Percentiles rank a stretch among this genome's conserved stretches.
phyloP scores from a whole-genome alignment of 30 jellyfish, hydroid and myxozoan genomes.

The Cassiopea andromeda region DNA sequence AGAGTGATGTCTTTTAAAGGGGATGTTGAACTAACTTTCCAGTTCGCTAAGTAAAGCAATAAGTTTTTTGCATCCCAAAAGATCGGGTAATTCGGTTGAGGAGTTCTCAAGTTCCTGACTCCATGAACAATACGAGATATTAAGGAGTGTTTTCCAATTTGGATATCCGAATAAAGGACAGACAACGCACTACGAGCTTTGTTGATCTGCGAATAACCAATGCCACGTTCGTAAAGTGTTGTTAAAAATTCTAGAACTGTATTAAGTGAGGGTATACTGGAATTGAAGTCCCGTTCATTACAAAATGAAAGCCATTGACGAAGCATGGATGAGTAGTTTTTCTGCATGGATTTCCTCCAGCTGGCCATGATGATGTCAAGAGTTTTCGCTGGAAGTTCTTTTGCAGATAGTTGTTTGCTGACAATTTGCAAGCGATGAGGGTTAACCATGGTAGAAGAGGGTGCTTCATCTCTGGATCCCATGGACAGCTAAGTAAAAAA shows the following conservation, averaged over 20 bases:
- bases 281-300: constrained; percentile 2
- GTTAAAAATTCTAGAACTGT: constrained; percentile 21
- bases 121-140: constrained; percentile 14
- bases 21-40: background rate
- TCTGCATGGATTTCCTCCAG: constrained; percentile 27
- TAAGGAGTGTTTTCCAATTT: constrained; percentile 28
- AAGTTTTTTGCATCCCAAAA: constrained; percentile 34
- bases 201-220: constrained; percentile 30
- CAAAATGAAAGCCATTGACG: constrained; percentile 48
- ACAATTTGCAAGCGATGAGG: too few species aligned
- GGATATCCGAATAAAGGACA: background rate
- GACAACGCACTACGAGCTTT: constrained; percentile 50
- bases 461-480: constrained; percentile 17
- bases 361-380: constrained; percentile 18
- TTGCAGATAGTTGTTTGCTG: background rate
- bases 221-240: constrained; percentile 28
- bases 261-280: constrained; percentile 26
- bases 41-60: background rate
- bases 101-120: constrained; percentile 8
- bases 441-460: background rate
- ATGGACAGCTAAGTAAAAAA: constrained; percentile 3
- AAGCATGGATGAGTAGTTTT: background rate
- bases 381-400: background rate
- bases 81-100: constrained; percentile 16
- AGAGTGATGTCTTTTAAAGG: background rate